Base-by-base conservation (phyloP, 2,888 invertebrate species). In the Cantharis rufa region DNA sequence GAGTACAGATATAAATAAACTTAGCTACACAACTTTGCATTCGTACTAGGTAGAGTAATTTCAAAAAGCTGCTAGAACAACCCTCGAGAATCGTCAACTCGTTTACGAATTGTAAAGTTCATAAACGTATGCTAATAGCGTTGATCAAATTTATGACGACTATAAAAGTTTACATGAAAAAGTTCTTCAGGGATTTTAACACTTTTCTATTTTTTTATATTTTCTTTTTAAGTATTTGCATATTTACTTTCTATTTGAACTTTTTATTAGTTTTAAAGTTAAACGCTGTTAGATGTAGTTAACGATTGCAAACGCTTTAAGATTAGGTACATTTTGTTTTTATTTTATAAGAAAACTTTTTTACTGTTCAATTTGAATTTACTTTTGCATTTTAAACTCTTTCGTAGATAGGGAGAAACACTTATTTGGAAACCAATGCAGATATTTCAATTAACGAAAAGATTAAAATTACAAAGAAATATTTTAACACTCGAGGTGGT, bases 101-200 rank as follows among this genome's bases (percentile, higher is more conserved):
- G 82, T 81, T 81, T 81, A 80, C 77, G 80, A 79, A 82, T 81
- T 81, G 81, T 79, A 79, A 82, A 82, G 80, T 82, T 82, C 81
- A 81, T 82, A 82, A 82, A 81, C 82, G 81, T 82, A 82, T 82
- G 82, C 81, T 82, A 82, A 82, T 82, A 82, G 81, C 76, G 75
- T 78, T 79, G 81, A 82, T 82, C 81, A 81, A 81, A 82, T 82
- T 82, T 82, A 81, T 80, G 81, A 78, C 81, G 79, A 76, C 78
- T 78, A 79, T 81, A 80, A 82, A 81, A 82, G 78, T 82, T 82
- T 81, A 78, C 79, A 79, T 75, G 80, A 77, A 80, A 80, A 80
- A 80, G 77, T 79, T 80, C 76, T 77, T 80, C 73, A 66, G 75
- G 76, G 78, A 79, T 80, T 81, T 81, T 80, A 78, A 79, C 82